Base-by-base conservation (phyloP, 2,888 invertebrate species). In the Chrysolina haemoptera region DNA sequence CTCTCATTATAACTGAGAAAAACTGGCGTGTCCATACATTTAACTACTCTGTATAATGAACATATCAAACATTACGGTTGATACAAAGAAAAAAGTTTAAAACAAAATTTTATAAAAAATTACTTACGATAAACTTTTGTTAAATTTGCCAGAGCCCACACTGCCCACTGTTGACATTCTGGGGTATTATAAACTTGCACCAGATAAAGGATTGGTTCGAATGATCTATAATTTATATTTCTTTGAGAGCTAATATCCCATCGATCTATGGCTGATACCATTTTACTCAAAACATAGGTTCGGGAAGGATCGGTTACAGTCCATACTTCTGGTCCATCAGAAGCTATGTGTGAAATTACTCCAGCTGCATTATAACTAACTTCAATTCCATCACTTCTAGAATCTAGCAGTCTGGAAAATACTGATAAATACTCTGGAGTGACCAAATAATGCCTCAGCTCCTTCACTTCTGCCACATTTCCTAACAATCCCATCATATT, bases 401-500 rank as follows among this genome's bases (percentile, higher is more conserved):
- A 95, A 83, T 95, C 94, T 27, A 99, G 90, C 64, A 98, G 90
- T 73, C 94, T 92, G 75, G 95, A 94, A 89, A 98, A 98, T 3
- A 97, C 96, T 1, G 91, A 89, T 43, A 98, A 92, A 87, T 96
- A 97, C 81, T 94, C 92, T 73, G 92, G 89, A 74, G 94, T 93
- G 95, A 98, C 96, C 68, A 99, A 90, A 79, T 94, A 92, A 5
- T 92, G 91, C 35, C 98, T 91, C 20, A 99, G 89, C 78, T 92
- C 90, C 71, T 93, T 91, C 0, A 98, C 98, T 89, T 99, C 99
- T 0, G 98, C 98, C 9, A 99, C 97, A 88, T 99, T 99, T 8
- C 98, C 98, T 78, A 98, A 89, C 12, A 96, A 89, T 1, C 98
- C 99, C 98, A 99, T 98, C 98, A 99, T 99, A 87, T 99, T 99